Conservation (phyloP, 37 sponge, comb jelly and placozoan genomes). For the Spongilla lacustris region DNA sequence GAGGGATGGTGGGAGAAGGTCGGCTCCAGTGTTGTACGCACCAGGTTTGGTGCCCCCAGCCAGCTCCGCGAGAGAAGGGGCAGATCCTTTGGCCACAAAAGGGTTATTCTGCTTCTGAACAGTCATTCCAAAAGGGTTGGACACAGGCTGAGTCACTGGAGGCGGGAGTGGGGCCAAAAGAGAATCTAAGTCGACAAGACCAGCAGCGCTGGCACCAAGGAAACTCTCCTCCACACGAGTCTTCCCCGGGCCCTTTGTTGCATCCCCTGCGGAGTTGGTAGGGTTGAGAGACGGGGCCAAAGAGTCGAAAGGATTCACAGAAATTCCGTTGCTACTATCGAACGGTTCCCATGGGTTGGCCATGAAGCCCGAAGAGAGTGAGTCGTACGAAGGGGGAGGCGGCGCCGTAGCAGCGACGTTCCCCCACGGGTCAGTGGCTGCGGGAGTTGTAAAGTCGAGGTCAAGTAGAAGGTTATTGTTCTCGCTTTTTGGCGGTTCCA, state of each 20-base stretch:
- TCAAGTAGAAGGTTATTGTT: constrained; percentile 36
- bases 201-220: constrained; percentile 63
- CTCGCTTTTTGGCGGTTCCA: not conserved
- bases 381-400: constrained; percentile 53
- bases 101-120: not conserved
- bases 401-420: not conserved
- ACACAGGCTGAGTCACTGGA: not conserved
- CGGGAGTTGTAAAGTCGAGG: constrained; percentile 1
- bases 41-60: not conserved
- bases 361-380: not conserved
- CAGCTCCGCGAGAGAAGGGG: not conserved
- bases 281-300: constrained; percentile 41
- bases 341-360: not conserved
- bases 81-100: not conserved
- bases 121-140: not conserved
- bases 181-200: constrained; percentile 80
- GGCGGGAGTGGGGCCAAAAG: constrained; percentile 17
- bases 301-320: constrained; percentile 60
- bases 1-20: not conserved
- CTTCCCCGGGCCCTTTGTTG: not conserved
- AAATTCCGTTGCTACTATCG: not conserved
- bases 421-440: constrained; percentile 56
- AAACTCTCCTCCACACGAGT: constrained; percentile 75
- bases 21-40: not conserved
- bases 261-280: not conserved